These are phyloP conservation scores for Caenorhabditis sinica DNA, from an alignment of 2,888 invertebrate species.

Conservation along the genomic window DNA sequence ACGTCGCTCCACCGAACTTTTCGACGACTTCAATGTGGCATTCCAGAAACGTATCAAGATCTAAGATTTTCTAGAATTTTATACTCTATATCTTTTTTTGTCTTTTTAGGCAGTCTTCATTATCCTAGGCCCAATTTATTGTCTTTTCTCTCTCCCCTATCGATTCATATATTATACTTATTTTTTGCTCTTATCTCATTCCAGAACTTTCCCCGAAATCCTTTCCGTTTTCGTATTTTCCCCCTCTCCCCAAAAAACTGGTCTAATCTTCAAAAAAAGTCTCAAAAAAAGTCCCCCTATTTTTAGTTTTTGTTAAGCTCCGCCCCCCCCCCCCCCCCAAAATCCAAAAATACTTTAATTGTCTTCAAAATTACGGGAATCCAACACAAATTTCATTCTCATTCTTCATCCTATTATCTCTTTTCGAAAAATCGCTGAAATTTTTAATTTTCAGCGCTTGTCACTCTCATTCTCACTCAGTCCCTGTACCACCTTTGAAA, in stretches of 20 bases:
- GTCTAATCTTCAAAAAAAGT: background rate
- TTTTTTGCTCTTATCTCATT: too few species aligned
- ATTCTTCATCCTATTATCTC: conserved; percentile 18
- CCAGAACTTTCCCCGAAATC: too few species aligned
- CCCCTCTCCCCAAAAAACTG: background rate
- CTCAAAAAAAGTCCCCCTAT: background rate
- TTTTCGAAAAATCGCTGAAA: background rate
- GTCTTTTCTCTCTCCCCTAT: conserved; percentile 8
- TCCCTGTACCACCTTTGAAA: background rate
- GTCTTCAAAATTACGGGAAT: conserved; percentile 6
- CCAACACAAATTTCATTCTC: conserved; percentile 10
- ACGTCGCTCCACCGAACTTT: conserved; percentile 53
- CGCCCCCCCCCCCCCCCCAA: background rate
- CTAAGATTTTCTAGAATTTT: background rate
- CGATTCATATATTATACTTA: conserved; percentile 1
- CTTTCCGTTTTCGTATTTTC: too few species aligned
- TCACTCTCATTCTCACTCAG: conserved; percentile 18
- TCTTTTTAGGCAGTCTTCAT: background rate
- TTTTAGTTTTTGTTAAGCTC: background rate
- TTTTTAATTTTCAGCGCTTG: background rate
- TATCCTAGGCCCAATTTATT: background rate
- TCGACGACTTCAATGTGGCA: conserved; percentile 57
- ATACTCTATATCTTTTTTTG: background rate
- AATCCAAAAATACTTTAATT: conserved; percentile 30
- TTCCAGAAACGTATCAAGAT: conserved; percentile 68